Conservation (phyloP, 2,888 invertebrate genomes). For the Aethes cnicana region DNA sequence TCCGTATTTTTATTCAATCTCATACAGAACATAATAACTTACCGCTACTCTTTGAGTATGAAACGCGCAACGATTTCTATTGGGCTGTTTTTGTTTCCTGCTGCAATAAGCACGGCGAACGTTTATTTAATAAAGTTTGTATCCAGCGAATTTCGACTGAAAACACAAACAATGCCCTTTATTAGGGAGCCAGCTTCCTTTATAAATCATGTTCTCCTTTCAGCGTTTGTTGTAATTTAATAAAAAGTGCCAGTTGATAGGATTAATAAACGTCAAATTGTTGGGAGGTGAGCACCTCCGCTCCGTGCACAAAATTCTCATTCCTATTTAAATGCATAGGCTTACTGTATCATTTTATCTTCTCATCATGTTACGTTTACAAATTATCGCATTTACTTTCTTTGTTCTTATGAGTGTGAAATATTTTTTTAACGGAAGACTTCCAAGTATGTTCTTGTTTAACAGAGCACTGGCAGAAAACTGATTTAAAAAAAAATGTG, state of each 20-base stretch:
- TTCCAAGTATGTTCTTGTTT: too few species aligned
- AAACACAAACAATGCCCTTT: conserved; percentile 47
- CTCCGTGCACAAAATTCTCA: neutral
- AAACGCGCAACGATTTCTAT: conserved; percentile 20
- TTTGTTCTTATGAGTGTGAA: too few species aligned
- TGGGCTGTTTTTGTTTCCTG: conserved; percentile 13
- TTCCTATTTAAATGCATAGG: neutral
- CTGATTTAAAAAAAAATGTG: too few species aligned
- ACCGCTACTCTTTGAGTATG: conserved; percentile 3
- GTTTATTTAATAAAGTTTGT: conserved; percentile 23
- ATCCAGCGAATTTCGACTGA: conserved; percentile 15
- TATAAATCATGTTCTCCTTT: conserved; percentile 50
- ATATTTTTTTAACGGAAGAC: too few species aligned
- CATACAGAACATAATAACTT: conserved; percentile 1
- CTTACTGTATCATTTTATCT: too few species aligned
- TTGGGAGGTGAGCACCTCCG: conserved; percentile 13
- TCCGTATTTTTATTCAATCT: neutral
- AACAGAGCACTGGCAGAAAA: too few species aligned
- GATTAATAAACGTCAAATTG: conserved; percentile 47
- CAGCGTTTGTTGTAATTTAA: conserved; percentile 46
- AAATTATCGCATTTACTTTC: too few species aligned
- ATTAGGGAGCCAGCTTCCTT: conserved; percentile 38
- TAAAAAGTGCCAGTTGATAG: conserved; percentile 47
- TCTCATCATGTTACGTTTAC: too few species aligned
- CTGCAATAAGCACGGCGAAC: conserved; percentile 16